Percentiles rank a stretch among this genome's conserved stretches.
These are phyloP conservation scores for Ceyx melanurus DNA, from an alignment of 2,113 vertebrate genomes.

Conservation along the genomic window DNA sequence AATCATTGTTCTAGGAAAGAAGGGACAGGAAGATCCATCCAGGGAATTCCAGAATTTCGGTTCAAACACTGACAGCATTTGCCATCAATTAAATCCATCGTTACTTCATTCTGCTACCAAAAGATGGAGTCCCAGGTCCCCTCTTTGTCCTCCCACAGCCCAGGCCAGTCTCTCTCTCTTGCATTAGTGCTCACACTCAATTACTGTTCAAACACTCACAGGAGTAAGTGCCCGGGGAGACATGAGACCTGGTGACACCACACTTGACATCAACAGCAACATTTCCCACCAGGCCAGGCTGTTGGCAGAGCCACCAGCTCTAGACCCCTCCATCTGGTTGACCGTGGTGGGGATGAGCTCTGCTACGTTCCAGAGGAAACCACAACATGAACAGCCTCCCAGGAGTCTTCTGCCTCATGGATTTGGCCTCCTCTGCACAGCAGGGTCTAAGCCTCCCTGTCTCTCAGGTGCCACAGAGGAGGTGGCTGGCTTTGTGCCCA, in stretches of 20 bases:
- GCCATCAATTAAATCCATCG: background rate
- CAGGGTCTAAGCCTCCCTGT: background rate
- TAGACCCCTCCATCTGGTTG: background rate
- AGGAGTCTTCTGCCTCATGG: background rate
- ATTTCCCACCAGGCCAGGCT: background rate
- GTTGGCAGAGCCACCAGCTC: background rate
- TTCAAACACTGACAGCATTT: background rate
- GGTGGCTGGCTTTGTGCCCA: background rate
- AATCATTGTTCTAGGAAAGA: background rate
- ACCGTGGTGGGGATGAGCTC: background rate
- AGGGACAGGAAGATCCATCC: background rate
- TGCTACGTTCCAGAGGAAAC: background rate
- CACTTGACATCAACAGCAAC: background rate
- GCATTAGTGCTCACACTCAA: rapidly evolving
- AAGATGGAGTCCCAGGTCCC: background rate
- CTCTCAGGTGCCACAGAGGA: background rate
- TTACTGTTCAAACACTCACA: background rate
- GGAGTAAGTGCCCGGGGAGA: background rate
- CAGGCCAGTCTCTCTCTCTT: background rate
- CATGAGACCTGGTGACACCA: rapidly evolving
- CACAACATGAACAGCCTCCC: rapidly evolving
- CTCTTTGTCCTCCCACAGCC: background rate
- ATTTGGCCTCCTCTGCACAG: background rate
- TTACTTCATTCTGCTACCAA: background rate
- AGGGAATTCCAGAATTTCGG: background rate